Evolutionary conservation across 2,888 invertebrate species (phyloP).

Genomic region (Theristus sp.): DNA sequence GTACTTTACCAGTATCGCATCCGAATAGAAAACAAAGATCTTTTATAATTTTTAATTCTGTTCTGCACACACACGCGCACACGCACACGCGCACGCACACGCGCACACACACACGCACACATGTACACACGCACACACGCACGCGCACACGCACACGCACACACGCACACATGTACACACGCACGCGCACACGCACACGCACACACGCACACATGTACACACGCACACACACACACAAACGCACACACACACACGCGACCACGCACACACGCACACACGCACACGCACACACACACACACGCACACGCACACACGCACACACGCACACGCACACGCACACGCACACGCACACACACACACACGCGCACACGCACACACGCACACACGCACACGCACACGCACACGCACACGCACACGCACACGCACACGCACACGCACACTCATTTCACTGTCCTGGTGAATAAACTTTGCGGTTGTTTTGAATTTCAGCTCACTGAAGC

Average conservation of each 20-base stretch:
- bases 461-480: too few species aligned
- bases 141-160: not conserved
- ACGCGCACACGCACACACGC: too few species aligned
- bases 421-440: too few species aligned
- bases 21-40: too few species aligned
- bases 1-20: too few species aligned
- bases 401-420: too few species aligned
- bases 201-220: conserved; percentile 1
- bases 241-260: conserved; percentile 1
- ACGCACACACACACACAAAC: conserved; percentile 2
- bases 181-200: conserved; percentile 1
- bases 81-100: not conserved
- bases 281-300: conserved; percentile 1
- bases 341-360: too few species aligned
- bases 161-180: not conserved
- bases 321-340: not conserved
- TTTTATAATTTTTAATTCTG: too few species aligned
- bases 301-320: conserved; percentile 1
- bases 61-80: not conserved
- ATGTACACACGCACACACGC: not conserved
- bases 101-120: not conserved
- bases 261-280: conserved; percentile 1
- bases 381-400: too few species aligned
- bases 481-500: too few species aligned
- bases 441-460: too few species aligned